Conservation (phyloP, 2,888 invertebrate species). For the Stenodema calcarata region DNA sequence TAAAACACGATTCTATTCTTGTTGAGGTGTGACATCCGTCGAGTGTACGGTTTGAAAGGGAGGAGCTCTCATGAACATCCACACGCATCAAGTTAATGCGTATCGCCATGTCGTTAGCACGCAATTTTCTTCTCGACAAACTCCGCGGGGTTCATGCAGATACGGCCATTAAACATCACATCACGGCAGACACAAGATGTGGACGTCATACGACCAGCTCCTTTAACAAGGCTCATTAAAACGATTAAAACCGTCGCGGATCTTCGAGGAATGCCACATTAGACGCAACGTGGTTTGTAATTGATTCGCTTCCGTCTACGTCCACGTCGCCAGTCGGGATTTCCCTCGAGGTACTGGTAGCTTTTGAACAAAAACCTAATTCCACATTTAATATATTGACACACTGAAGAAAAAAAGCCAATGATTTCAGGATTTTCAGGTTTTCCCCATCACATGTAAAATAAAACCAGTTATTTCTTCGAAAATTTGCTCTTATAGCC, state of each 20-base stretch:
- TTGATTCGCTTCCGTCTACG: constrained; percentile 19
- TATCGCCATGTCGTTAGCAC: neutral
- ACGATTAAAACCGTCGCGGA: constrained; percentile 7
- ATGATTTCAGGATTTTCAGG: too few relatives aligned
- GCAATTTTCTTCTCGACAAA: neutral
- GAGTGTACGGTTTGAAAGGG: neutral
- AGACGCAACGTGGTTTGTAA: neutral
- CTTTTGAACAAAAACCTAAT: neutral
- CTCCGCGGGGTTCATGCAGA: neutral
- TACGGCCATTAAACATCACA: neutral
- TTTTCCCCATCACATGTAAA: too few relatives aligned
- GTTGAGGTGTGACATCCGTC: neutral
- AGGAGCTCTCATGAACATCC: neutral
- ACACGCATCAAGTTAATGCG: neutral
- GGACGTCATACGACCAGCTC: constrained; percentile 12
- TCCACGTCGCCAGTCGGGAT: neutral
- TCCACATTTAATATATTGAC: neutral
- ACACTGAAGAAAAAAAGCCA: too few relatives aligned
- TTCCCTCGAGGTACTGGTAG: constrained; percentile 8
- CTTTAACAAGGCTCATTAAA: constrained; percentile 20
- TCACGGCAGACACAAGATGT: neutral
- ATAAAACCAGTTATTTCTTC: too few relatives aligned
- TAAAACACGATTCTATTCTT: too few relatives aligned
- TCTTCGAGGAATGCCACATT: neutral
- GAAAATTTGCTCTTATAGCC: too few relatives aligned